Evolutionary conservation across 2,113 vertebrate genomes (phyloP).

Genomic region (Malurus cyaneus): DNA sequence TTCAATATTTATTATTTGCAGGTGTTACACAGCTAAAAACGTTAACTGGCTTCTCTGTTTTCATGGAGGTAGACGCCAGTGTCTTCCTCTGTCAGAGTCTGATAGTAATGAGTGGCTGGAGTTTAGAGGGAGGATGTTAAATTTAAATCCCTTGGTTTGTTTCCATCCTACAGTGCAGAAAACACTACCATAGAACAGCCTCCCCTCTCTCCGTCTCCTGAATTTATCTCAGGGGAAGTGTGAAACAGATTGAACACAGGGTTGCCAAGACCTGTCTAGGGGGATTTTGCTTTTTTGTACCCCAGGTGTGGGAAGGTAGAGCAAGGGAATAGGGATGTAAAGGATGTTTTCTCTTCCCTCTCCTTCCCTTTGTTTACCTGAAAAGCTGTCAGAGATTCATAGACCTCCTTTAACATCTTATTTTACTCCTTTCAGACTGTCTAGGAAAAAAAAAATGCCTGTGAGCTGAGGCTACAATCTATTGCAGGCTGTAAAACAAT

Average conservation of each 20-base stretch:
- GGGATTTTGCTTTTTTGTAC: constrained; percentile 27
- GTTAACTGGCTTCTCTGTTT: not conserved
- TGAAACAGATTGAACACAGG: constrained; percentile 38
- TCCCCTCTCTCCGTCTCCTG: not conserved
- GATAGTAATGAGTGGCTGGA: not conserved
- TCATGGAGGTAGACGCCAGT: not conserved
- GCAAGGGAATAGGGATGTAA: constrained; percentile 5
- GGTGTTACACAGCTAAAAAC: not conserved
- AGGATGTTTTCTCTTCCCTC: not conserved
- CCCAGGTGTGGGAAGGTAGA: constrained; percentile 24
- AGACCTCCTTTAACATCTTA: not conserved
- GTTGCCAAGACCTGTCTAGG: constrained; percentile 29
- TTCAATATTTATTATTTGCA: not conserved
- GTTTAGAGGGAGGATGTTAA: not conserved
- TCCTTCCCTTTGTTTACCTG: not conserved
- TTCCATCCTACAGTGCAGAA: not conserved
- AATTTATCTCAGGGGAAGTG: constrained; percentile 8
- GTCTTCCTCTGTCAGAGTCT: not conserved
- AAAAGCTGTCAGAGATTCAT: not conserved
- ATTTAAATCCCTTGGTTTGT: not conserved
- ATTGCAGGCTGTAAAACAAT: not conserved
- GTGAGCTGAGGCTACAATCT: not conserved
- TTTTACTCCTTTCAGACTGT: not conserved
- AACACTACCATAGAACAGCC: not conserved
- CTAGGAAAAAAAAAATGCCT: not conserved